A percentile compares a stretch with the other conserved stretches of the same genome.
These are phyloP conservation scores for Apis florea DNA, from an alignment of 1,140 invertebrate genomes.

Conservation along the genomic window DNA sequence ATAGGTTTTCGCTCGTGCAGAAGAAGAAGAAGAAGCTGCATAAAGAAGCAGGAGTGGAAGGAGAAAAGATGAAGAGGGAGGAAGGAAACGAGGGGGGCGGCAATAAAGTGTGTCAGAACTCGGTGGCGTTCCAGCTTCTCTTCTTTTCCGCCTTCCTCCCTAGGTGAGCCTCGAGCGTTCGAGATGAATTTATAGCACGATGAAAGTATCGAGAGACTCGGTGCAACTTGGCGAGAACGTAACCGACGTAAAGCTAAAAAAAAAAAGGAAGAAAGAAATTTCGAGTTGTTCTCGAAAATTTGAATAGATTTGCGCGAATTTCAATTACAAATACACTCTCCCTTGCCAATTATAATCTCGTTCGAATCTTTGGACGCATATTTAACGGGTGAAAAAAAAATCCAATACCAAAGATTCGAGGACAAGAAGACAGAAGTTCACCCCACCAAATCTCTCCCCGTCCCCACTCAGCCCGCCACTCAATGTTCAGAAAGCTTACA, in stretches of 20 bases:
- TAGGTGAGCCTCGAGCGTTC: not conserved
- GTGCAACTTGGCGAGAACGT: no score
- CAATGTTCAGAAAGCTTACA: not conserved
- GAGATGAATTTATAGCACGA: no score
- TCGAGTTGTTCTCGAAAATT: no score
- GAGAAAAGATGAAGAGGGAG: not conserved
- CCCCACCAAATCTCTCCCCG: not conserved
- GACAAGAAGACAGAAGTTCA: not conserved
- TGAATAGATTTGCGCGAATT: no score
- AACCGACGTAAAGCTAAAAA: no score
- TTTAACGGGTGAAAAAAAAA: no score
- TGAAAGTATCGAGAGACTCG: no score
- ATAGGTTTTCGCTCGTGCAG: not conserved
- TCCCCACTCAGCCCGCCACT: not conserved
- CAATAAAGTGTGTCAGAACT: constrained; percentile 48
- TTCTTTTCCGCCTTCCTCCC: constrained; percentile 5
- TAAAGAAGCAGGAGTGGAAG: constrained; percentile 17
- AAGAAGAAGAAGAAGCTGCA: not conserved
- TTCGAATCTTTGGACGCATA: no score
- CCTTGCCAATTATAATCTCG: no score
- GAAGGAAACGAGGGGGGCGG: not conserved
- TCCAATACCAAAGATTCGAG: no score
- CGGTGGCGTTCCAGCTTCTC: constrained; percentile 30
- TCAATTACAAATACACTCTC: no score
- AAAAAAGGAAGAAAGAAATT: no score